Percentiles rank a stretch among this genome's conserved stretches.
These are phyloP conservation scores for Crocuta crocuta DNA, from an alignment of 2,113 vertebrate species.

Conservation along the genomic window DNA sequence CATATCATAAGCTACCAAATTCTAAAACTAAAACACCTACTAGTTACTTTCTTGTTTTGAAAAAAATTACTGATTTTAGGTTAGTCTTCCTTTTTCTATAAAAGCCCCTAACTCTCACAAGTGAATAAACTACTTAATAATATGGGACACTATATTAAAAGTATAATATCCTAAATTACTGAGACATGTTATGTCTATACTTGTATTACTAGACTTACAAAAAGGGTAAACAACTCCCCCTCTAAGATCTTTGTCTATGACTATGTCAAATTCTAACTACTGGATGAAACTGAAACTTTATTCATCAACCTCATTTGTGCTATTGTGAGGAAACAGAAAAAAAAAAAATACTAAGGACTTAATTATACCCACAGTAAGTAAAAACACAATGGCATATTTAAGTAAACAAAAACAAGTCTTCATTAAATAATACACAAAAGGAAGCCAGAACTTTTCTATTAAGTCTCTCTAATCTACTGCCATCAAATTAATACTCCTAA, in stretches of 20 bases:
- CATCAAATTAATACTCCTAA: not conserved
- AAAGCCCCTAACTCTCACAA: not conserved
- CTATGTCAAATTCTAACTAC: conserved; percentile 10
- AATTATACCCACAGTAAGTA: conserved; percentile 4
- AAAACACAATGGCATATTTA: not conserved
- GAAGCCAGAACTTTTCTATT: not conserved
- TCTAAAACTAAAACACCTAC: conserved; percentile 10
- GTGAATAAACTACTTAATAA: not conserved
- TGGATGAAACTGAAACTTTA: not conserved
- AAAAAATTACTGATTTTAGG: conserved; percentile 25
- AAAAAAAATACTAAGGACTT: not conserved
- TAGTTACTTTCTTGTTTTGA: not conserved
- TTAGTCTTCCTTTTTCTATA: not conserved
- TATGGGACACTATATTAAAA: not conserved
- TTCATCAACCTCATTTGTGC: not conserved
- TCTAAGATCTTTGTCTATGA: not conserved
- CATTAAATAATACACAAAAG: conserved; percentile 16
- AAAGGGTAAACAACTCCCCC: not conserved
- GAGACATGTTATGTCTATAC: not conserved
- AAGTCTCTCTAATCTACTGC: not conserved
- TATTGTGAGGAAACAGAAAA: not conserved
- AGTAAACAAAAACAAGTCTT: not conserved
- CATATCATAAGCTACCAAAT: not conserved
- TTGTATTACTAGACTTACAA: not conserved
- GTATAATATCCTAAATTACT: not conserved